phyloP scores from a whole-genome alignment of 2,113 vertebrate species.

The Plectropomus leopardus region DNA sequence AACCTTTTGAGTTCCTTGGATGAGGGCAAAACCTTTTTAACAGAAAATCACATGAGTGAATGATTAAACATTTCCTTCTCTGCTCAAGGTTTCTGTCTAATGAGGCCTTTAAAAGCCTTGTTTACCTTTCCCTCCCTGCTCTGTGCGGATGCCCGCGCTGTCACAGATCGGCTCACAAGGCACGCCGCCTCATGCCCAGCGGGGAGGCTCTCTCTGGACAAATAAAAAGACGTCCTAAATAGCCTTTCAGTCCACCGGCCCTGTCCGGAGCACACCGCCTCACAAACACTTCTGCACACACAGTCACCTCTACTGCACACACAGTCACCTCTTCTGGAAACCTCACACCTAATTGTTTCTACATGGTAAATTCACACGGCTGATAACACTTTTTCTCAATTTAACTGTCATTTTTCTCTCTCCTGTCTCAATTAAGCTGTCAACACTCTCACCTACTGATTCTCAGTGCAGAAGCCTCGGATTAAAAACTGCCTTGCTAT shows the following conservation, averaged over 20 bases:
- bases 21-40: slow-evolving; percentile 8
- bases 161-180: slow-evolving; percentile 55
- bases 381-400: slow-evolving; percentile 24
- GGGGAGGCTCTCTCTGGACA: slow-evolving; percentile 45
- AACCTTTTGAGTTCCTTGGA: not conserved
- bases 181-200: slow-evolving; percentile 38
- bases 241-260: slow-evolving; percentile 45
- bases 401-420: slow-evolving; percentile 21
- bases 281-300: slow-evolving; percentile 21
- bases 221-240: slow-evolving; percentile 60
- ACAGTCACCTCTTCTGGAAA: slow-evolving; percentile 31
- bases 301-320: slow-evolving; percentile 27
- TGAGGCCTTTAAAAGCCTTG: slow-evolving; percentile 66
- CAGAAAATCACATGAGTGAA: slow-evolving; percentile 38
- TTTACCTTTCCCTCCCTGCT: slow-evolving; percentile 55
- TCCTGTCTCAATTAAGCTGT: slow-evolving; percentile 54
- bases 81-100: slow-evolving; percentile 50
- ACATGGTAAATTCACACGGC: slow-evolving; percentile 30
- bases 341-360: slow-evolving; percentile 36
- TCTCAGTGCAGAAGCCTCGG: slow-evolving; percentile 12
- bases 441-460: slow-evolving; percentile 3
- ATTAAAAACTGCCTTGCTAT: slow-evolving; percentile 23
- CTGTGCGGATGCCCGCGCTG: slow-evolving; percentile 42
- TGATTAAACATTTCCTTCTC: slow-evolving; percentile 60
- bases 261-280: slow-evolving; percentile 4